A percentile compares a stretch with the other conserved stretches of the same genome.
These are phyloP conservation scores for Laspeyria flexula DNA, from an alignment of 2,888 invertebrate species.

Conservation along the genomic window DNA sequence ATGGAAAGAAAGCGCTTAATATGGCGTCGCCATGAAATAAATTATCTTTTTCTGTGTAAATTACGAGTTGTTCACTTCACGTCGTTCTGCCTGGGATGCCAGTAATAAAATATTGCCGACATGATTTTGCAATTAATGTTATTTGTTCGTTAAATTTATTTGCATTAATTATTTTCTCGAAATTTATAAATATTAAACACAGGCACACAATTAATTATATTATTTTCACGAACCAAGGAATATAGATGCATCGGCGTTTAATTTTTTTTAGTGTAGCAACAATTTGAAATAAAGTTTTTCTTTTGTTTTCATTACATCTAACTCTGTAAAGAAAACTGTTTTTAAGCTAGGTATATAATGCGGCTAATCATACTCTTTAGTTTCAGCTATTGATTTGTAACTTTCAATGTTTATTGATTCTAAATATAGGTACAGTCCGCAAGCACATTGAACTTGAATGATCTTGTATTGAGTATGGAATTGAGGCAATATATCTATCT, in stretches of 20 bases:
- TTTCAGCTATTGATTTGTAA: too few species aligned
- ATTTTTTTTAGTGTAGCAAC: background rate
- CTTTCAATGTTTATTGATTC: too few species aligned
- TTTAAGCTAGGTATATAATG: too few species aligned
- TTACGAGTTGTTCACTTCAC: conserved; percentile 25
- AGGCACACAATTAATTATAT: too few species aligned
- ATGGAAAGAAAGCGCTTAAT: conserved; percentile 4
- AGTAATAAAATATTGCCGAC: conserved; percentile 16
- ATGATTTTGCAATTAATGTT: background rate
- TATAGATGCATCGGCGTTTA: too few species aligned
- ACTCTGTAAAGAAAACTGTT: too few species aligned
- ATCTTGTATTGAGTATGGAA: background rate
- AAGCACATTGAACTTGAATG: background rate
- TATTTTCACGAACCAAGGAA: too few species aligned
- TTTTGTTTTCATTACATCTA: too few species aligned
- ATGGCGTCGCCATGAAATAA: conserved; percentile 32
- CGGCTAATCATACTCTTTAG: too few species aligned
- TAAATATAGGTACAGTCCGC: too few species aligned
- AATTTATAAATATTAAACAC: too few species aligned
- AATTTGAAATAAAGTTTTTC: background rate
- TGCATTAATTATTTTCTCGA: background rate
- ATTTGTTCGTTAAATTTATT: background rate
- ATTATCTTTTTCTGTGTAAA: conserved; percentile 33
- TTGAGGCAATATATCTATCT: conserved; percentile 3
- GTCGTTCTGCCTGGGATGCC: conserved; percentile 30